A percentile compares a stretch with the other conserved stretches of the same genome.
phyloP scores from a whole-genome alignment of 2,888 invertebrate genomes.

The Julus scandinavius region DNA sequence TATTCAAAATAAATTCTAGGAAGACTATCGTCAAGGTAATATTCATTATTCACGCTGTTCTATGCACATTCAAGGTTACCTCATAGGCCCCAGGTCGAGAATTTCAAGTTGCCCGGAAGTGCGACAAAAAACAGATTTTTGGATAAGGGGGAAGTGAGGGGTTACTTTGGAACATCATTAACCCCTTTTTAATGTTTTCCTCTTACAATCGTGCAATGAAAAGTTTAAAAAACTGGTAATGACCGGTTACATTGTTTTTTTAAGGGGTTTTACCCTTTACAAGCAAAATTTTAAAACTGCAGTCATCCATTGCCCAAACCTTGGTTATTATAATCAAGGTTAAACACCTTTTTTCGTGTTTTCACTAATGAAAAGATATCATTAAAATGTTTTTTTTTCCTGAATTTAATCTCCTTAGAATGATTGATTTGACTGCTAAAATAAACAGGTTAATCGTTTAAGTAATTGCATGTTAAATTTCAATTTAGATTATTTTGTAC shows the following conservation, averaged over 20 bases:
- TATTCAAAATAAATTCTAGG: neutral
- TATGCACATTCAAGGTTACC: neutral
- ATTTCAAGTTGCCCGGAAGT: slow-evolving; percentile 6
- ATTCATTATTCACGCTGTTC: neutral
- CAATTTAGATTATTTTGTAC: too few species aligned
- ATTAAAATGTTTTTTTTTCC: too few species aligned
- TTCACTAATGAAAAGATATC: too few species aligned
- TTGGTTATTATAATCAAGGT: too few species aligned
- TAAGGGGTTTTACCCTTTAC: too few species aligned
- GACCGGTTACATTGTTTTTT: neutral
- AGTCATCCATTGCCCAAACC: too few species aligned
- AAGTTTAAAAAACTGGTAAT: slow-evolving; percentile 16
- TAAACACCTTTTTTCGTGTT: too few species aligned
- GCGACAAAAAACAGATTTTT: neutral
- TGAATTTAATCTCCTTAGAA: too few species aligned
- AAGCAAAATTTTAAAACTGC: too few species aligned
- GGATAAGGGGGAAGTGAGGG: neutral
- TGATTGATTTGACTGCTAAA: too few species aligned
- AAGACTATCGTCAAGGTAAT: neutral
- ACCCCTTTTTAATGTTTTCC: slow-evolving; percentile 30
- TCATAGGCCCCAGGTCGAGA: neutral
- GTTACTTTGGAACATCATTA: neutral
- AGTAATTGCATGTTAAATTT: too few species aligned
- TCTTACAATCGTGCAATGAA: neutral
- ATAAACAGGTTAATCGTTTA: too few species aligned